Percentiles rank a stretch among this genome's conserved stretches.
Conservation (phyloP, 2,113 vertebrate species). For the Rhea americana region DNA sequence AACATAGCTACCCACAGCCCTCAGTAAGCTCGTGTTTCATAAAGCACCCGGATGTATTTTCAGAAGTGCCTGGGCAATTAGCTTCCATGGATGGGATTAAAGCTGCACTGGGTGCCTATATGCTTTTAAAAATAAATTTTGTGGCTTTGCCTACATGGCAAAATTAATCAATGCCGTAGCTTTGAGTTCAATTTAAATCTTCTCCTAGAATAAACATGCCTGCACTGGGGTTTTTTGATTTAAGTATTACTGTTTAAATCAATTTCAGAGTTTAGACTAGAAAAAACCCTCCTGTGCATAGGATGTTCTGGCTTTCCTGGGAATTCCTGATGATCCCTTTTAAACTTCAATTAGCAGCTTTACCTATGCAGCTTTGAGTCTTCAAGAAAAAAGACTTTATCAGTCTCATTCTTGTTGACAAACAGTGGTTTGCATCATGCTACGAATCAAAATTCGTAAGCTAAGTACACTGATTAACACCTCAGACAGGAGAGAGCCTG, state of each 20-base stretch:
- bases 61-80: background rate
- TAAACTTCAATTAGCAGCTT: accelerated
- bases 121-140: background rate
- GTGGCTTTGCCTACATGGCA: background rate
- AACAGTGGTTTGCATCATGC: background rate
- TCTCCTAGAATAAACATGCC: background rate
- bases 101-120: background rate
- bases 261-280: background rate
- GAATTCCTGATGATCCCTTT: background rate
- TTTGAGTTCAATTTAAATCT: background rate
- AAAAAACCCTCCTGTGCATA: accelerated
- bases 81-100: background rate
- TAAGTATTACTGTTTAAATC: background rate
- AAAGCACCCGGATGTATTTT: background rate
- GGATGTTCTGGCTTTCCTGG: background rate
- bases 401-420: background rate
- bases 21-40: background rate
- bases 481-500: background rate
- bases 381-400: background rate
- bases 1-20: background rate
- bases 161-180: background rate
- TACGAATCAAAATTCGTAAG: background rate
- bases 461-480: accelerated
- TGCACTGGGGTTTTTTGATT: background rate
- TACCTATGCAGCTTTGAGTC: accelerated